A percentile compares a stretch with the other conserved stretches of the same genome.
These are phyloP conservation scores for Zosterops pallidus DNA, from an alignment of 2,113 vertebrate species.

Conservation along the genomic window DNA sequence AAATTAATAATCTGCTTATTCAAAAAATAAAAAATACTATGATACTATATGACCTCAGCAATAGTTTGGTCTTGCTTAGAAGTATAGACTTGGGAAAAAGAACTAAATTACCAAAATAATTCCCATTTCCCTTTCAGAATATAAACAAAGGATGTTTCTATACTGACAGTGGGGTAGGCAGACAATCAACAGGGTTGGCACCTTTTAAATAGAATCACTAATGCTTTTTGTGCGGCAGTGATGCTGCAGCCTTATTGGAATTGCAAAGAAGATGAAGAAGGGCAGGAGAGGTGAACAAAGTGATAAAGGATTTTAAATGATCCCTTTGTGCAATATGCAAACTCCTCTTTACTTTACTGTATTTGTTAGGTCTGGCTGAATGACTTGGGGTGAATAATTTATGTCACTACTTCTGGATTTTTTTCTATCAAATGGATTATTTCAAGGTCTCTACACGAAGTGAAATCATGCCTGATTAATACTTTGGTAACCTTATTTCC, in stretches of 20 bases:
- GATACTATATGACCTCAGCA: not conserved
- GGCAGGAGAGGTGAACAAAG: slow-evolving; percentile 23
- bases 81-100: not conserved
- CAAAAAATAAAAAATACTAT: not conserved
- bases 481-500: not conserved
- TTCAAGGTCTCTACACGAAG: not conserved
- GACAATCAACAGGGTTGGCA: slow-evolving; percentile 23
- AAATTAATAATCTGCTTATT: not conserved
- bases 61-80: not conserved
- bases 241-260: slow-evolving; percentile 40
- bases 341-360: not conserved
- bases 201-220: slow-evolving; percentile 44
- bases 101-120: not conserved
- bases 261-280: slow-evolving; percentile 39
- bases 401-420: not conserved
- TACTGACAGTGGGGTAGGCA: not conserved
- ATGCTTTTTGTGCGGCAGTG: slow-evolving; percentile 18
- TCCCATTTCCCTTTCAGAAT: not conserved
- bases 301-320: slow-evolving; percentile 29
- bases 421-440: not conserved
- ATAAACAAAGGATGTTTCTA: not conserved
- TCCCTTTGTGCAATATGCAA: slow-evolving; percentile 29
- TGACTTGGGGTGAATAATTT: slow-evolving; percentile 2
- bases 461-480: not conserved
- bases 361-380: not conserved